phyloP scores from a whole-genome alignment of 1,140 invertebrate species.

The Cherax quadricarinatus region DNA sequence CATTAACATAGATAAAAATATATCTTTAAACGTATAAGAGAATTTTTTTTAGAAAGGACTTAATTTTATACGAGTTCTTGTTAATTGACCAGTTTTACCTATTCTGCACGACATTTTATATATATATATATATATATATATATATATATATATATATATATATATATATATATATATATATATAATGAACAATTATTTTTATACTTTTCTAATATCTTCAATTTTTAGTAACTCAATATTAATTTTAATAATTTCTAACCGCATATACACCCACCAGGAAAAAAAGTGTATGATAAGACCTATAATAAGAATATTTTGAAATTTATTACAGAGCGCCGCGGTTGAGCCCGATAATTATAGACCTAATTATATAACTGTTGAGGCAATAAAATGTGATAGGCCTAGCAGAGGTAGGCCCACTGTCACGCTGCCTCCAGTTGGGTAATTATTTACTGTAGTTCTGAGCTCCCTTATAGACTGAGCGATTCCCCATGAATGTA shows the following conservation, averaged over 20 bases:
- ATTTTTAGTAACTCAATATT: background rate
- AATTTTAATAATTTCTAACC: background rate
- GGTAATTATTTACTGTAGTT: background rate
- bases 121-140: slow-evolving; percentile 44
- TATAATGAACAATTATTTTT: no score
- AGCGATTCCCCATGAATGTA: no score
- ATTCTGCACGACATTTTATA: no score
- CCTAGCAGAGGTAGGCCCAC: background rate
- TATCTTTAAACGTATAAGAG: no score
- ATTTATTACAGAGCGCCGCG: background rate
- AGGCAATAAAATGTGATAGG: background rate
- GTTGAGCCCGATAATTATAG: background rate
- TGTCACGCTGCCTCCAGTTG: background rate
- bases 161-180: slow-evolving; percentile 40
- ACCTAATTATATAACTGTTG: background rate
- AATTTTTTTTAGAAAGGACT: no score
- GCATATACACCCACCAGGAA: no score
- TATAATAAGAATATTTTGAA: background rate
- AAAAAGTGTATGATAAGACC: no score
- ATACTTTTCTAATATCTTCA: background rate
- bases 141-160: slow-evolving; percentile 42
- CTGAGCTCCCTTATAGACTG: no score
- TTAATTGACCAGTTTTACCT: no score
- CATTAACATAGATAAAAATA: no score
- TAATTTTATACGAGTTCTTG: no score